Conservation (phyloP, 2,113 vertebrate species). For the Toxotes jaculatrix region DNA sequence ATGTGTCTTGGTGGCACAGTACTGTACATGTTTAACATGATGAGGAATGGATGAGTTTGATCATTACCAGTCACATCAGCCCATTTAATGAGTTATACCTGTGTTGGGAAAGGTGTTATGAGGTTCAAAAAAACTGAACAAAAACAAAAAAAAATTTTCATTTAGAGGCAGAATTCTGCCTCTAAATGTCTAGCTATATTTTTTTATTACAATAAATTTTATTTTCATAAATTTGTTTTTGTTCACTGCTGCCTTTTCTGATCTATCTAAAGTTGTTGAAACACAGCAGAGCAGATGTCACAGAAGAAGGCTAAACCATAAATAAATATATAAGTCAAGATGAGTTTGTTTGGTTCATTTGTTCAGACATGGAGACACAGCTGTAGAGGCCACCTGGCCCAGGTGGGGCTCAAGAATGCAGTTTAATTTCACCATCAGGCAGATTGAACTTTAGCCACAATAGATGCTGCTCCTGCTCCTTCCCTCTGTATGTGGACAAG, state of each 20-base stretch:
- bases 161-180: background rate
- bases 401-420: constrained; percentile 30
- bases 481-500: background rate
- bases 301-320: background rate
- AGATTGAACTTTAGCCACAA: constrained; percentile 22
- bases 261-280: background rate
- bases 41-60: too few species aligned
- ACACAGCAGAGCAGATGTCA: background rate
- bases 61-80: background rate
- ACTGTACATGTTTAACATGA: too few species aligned
- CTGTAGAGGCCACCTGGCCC: constrained; percentile 19
- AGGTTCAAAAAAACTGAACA: too few species aligned
- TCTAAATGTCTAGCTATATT: too few species aligned
- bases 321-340: constrained; percentile 32
- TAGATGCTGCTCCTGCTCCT: constrained; percentile 4
- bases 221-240: background rate
- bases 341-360: constrained; percentile 34
- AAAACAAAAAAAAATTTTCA: too few species aligned
- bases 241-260: background rate
- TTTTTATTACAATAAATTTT: background rate
- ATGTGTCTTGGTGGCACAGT: too few species aligned
- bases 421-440: constrained; percentile 44
- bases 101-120: background rate
- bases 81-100: background rate
- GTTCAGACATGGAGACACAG: constrained; percentile 21